These are phyloP conservation scores for Steinernema khuongi DNA, from an alignment of 1,140 invertebrate species.

Conservation along the genomic window DNA sequence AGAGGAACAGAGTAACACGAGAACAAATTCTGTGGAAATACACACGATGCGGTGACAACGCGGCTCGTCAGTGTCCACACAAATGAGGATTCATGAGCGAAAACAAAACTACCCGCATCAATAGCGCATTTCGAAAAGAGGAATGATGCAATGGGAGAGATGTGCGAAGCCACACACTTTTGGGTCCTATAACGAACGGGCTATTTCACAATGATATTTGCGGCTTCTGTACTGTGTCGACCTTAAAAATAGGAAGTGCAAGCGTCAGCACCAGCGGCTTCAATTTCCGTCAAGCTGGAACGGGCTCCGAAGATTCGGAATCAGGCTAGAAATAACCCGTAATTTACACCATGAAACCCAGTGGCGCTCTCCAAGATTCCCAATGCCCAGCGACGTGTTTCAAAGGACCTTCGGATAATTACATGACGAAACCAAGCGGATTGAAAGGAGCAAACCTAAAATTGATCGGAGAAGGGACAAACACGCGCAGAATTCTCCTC, in stretches of 20 bases:
- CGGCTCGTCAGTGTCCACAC: neutral
- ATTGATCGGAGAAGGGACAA: too few relatives aligned
- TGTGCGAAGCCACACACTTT: neutral
- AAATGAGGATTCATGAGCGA: neutral
- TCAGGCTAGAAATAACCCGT: neutral
- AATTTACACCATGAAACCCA: neutral
- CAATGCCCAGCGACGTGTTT: too few relatives aligned
- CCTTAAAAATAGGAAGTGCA: too few relatives aligned
- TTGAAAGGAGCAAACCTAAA: too few relatives aligned
- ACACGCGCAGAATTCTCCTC: too few relatives aligned
- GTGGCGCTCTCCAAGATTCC: too few relatives aligned
- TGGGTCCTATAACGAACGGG: neutral
- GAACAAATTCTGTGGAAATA: neutral
- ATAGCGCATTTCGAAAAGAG: neutral
- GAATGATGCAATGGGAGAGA: neutral
- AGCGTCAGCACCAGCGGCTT: neutral
- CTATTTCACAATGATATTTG: neutral
- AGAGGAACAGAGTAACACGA: neutral
- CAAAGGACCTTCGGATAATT: too few relatives aligned
- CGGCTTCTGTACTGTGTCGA: too few relatives aligned
- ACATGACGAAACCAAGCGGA: too few relatives aligned
- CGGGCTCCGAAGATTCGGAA: neutral
- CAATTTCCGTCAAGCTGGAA: neutral
- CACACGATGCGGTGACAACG: neutral
- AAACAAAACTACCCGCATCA: neutral